Base-by-base conservation (phyloP, 2,113 vertebrate genomes). In the Nibea albiflora region DNA sequence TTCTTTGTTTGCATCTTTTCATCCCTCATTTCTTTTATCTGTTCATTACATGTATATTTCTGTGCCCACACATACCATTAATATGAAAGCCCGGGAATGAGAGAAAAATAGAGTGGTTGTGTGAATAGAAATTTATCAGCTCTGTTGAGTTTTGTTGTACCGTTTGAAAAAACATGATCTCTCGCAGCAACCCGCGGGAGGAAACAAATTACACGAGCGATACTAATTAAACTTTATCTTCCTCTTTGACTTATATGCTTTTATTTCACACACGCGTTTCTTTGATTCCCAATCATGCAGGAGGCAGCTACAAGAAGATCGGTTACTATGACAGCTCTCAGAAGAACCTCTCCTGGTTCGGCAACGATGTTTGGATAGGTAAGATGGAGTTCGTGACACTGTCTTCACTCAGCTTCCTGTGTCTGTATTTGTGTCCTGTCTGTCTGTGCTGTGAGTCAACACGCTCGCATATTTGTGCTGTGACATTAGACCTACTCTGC, bases 311-410 rank as follows among this genome's bases (percentile, higher is more conserved):
- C 73, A 97, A 97, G 95, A 97, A 98, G 94, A 98, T 98, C 0
- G 96, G 97, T 22, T 98, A 98, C 92, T 97, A 98, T 16, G 97
- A 98, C 94, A 98, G 96, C 94, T 97, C 96, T 20, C 97, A 98
- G 89, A 96, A 97, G 88, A 96, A 96, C 83, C 96, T 98, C 26
- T 97, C 97, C 83, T 98, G 96, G 97, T 96, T 96, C 70, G 96
- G 94, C 73, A 97, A 96, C 0, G 97, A 98, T 73, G 95, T 96
- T 50, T 98, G 97, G 97, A 97, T 97, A n/a, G 96, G 96, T 97
- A 85, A 95, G 96, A 76, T 26, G 35, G 61, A 49, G 26, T 49
- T 75, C 56, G 42, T 42, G 61, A 69, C 66, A 42, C 31, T 12
- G 66, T 58, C 24, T 31, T 67, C 22, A 10, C 20, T 16, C 63